phyloP scores from a whole-genome alignment of 2,888 invertebrate genomes.

The Drosophila bunnanda region DNA sequence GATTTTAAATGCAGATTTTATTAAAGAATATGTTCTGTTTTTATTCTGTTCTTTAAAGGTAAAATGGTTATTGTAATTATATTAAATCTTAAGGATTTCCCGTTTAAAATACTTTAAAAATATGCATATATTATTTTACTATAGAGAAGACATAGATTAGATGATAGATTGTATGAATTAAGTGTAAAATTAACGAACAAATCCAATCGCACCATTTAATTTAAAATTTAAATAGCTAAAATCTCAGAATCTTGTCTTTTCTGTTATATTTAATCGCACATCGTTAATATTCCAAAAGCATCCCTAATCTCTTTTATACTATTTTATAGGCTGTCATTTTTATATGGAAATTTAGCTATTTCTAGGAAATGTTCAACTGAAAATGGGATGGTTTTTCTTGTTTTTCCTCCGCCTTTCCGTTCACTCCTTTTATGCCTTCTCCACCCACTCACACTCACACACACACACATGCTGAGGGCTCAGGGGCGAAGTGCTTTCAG shows the following conservation, averaged over 20 bases:
- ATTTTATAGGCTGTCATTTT: constrained; percentile 9
- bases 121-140: background rate
- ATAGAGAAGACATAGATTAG: background rate
- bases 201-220: background rate
- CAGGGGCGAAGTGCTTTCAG: constrained; percentile 59
- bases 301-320: background rate
- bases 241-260: background rate
- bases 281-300: background rate
- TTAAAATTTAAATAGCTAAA: background rate
- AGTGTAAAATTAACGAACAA: background rate
- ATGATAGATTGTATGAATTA: background rate
- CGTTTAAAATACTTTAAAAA: background rate
- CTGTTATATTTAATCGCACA: background rate
- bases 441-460: constrained; percentile 34
- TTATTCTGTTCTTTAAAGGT: no score
- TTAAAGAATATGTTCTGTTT: no score
- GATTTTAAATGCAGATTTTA: background rate
- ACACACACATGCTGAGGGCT: constrained; percentile 15
- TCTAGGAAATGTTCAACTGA: background rate
- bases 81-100: no score
- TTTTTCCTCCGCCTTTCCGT: background rate
- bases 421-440: constrained; percentile 41
- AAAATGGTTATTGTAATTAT: no score
- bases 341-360: constrained; percentile 2
- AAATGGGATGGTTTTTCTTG: constrained; percentile 14